These are phyloP conservation scores for Odocoileus hemionus DNA, from an alignment of 2,113 vertebrate genomes.

Conservation along the genomic window DNA sequence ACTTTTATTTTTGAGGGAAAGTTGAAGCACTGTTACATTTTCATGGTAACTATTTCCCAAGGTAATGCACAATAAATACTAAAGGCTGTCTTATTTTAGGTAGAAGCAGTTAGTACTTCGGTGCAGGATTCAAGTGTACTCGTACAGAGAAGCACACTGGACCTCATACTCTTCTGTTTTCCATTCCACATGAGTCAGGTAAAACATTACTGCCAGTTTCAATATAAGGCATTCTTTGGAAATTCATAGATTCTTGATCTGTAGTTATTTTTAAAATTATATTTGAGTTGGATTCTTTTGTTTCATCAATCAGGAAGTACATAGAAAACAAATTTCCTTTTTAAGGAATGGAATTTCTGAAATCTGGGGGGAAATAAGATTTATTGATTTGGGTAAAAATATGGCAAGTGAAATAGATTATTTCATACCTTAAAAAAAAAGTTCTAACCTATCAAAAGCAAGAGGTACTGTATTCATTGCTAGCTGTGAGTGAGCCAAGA, in stretches of 20 bases:
- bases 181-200: conserved; percentile 99
- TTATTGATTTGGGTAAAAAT: background rate
- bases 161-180: conserved; percentile 99
- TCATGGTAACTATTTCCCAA: background rate
- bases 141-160: conserved; percentile 97
- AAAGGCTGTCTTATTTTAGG: conserved; percentile 80
- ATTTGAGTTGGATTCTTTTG: conserved; percentile 23
- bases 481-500: background rate
- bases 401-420: background rate
- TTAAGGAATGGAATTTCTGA: background rate
- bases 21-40: background rate
- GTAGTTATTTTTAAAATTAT: background rate
- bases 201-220: conserved; percentile 46
- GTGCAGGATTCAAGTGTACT: conserved; percentile 98
- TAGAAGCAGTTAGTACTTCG: conserved; percentile 97
- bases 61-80: background rate
- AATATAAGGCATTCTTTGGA: background rate
- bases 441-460: background rate
- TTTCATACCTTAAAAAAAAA: conserved; percentile 5
- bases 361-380: background rate
- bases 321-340: background rate
- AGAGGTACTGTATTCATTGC: background rate
- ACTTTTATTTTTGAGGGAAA: conserved; percentile 7
- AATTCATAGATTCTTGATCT: background rate
- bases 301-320: background rate